Evolutionary conservation across 2,888 invertebrate species (phyloP), one percentile per base, ranked within the genome.

Genomic region (Agriopis marginaria): DNA sequence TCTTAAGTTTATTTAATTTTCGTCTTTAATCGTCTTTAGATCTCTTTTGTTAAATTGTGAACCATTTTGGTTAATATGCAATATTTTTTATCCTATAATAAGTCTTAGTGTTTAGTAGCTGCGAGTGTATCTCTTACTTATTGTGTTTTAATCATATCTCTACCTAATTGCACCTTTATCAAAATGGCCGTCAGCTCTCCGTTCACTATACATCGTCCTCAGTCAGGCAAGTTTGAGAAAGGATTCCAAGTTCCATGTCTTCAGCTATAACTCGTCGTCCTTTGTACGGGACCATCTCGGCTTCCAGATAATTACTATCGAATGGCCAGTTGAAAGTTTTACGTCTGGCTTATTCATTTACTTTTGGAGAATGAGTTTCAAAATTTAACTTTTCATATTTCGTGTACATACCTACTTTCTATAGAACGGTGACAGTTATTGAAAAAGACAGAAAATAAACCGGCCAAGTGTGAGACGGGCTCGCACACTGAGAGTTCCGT

Each of bases 191-290:
- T 2, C 40, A 61, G 39, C 65, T 65, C 69, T 23, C 40, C 8
- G 59, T 7, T 42, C 5, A 5, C 17, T 51, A 49, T 55, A 62
- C 50, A 63, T 47, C 62, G 40, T 50, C 12, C 76, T 77, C 77
- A 74, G 75, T 79, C 77, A 77, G 71, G 74, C 67, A 82, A 84
- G 81, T 86, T 84, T 84, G 77, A 81, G 80, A 79, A 82, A 78
- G 79, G 83, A 79, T 82, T 76, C 72, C 72, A 74, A 82, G 79
- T 80, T 83, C 74, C 79, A 82, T 80, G 82, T 85, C 80, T 75
- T 70, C 56, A 58, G 58, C 66, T 64, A 65, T 69, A 72, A 71
- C 67, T 71, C 70, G 40, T 61, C 66, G 55, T 58, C 63, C 45
- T 73, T 75, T 73, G 73, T 75, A 65, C 68, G 45, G 68, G 51